These are phyloP conservation scores for Auanema sp. DNA, from an alignment of 2,888 invertebrate genomes.

Conservation along the genomic window DNA sequence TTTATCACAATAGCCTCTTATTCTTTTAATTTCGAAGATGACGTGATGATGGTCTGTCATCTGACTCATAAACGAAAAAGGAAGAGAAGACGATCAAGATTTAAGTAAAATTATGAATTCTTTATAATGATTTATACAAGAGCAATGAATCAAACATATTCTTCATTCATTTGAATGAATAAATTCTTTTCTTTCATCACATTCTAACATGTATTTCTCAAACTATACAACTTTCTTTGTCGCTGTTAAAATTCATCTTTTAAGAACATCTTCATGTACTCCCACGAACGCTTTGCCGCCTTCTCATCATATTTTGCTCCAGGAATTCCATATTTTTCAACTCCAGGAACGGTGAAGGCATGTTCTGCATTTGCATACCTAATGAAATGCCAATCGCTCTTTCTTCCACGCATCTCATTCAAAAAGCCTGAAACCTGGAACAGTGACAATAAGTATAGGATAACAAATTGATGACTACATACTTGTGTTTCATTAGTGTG, in stretches of 20 bases:
- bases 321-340: constrained; percentile 29
- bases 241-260: constrained; percentile 25
- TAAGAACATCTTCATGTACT: constrained; percentile 44
- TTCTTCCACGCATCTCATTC: constrained; percentile 40
- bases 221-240: too few species aligned
- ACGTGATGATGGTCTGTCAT: too few species aligned
- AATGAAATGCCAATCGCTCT: constrained; percentile 49
- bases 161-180: too few species aligned
- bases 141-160: too few species aligned
- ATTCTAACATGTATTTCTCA: too few species aligned
- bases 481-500: constrained; percentile 35
- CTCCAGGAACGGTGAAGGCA: constrained; percentile 45
- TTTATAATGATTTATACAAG: too few species aligned
- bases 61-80: too few species aligned
- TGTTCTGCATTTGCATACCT: constrained; percentile 49
- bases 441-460: constrained; percentile 1
- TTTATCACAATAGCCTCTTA: too few species aligned
- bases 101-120: too few species aligned
- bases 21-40: too few species aligned
- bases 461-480: not conserved
- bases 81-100: too few species aligned
- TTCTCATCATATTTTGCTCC: constrained; percentile 41
- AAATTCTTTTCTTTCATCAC: too few species aligned
- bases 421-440: constrained; percentile 36
- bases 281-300: constrained; percentile 43